These are phyloP conservation scores for Odocoileus virginianus DNA, from an alignment of 2,113 vertebrate genomes.

Conservation along the genomic window DNA sequence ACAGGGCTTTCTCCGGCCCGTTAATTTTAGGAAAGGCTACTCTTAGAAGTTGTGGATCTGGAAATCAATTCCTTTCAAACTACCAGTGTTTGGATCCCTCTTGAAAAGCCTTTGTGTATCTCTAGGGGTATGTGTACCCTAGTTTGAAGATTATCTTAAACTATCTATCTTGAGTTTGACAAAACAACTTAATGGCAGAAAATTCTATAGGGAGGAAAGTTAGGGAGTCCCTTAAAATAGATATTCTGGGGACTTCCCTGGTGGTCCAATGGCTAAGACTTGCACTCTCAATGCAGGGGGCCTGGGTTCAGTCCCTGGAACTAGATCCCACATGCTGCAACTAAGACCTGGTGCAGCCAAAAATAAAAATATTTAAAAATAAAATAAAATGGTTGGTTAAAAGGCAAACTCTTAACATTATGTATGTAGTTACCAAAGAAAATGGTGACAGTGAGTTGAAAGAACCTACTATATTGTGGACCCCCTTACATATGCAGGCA, in stretches of 20 bases:
- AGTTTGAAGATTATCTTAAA: conserved; percentile 9
- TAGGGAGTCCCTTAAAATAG: background rate
- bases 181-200: background rate
- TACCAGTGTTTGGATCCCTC: background rate
- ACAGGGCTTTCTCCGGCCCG: background rate
- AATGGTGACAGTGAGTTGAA: background rate
- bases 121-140: background rate
- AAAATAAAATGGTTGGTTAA: background rate
- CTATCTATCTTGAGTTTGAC: background rate
- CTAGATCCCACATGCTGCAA: background rate
- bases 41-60: background rate
- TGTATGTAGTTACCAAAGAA: background rate
- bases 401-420: background rate
- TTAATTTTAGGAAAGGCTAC: conserved; percentile 20
- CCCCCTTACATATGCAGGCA: background rate
- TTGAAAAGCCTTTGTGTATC: background rate
- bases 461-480: background rate
- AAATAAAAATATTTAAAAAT: background rate
- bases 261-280: background rate
- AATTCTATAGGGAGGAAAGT: background rate
- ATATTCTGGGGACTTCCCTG: background rate
- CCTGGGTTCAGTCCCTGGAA: background rate
- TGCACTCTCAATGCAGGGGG: background rate
- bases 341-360: background rate
- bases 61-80: conserved; percentile 21